Percentiles rank a stretch among this genome's conserved stretches.
Conservation (phyloP, 2,888 invertebrate genomes). For the Cinara cedri region DNA sequence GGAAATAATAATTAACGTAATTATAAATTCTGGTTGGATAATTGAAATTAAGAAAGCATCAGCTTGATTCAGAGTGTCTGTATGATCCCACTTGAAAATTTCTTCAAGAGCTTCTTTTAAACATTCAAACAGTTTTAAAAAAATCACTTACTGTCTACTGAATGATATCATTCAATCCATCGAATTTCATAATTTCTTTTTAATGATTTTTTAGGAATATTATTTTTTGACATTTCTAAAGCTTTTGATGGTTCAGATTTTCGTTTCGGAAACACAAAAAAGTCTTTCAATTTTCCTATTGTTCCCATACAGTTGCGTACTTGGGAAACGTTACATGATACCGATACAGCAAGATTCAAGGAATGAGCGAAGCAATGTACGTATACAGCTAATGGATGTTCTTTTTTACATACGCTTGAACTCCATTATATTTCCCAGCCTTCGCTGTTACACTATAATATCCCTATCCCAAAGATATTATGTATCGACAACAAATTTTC, state of each 20-base stretch:
- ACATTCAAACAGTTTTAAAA: slow-evolving; percentile 21
- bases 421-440: slow-evolving; percentile 55
- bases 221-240: slow-evolving; percentile 31
- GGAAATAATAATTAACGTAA: no score
- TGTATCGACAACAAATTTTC: slow-evolving; percentile 10
- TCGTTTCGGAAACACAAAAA: slow-evolving; percentile 30
- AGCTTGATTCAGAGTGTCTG: no score
- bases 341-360: slow-evolving; percentile 19
- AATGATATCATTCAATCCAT: slow-evolving; percentile 9
- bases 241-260: slow-evolving; percentile 12
- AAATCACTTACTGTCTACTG: slow-evolving; percentile 12
- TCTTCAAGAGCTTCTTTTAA: slow-evolving; percentile 16
- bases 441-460: slow-evolving; percentile 57
- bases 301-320: slow-evolving; percentile 31
- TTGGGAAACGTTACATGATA: slow-evolving; percentile 6
- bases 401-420: slow-evolving; percentile 64
- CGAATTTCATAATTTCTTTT: slow-evolving; percentile 23
- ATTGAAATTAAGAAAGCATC: no score
- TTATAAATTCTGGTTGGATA: no score
- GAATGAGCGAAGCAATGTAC: slow-evolving; percentile 17
- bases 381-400: slow-evolving; percentile 64
- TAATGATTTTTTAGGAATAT: slow-evolving; percentile 29
- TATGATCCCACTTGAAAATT: slow-evolving; percentile 1
- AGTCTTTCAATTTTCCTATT: not conserved
- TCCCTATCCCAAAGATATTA: slow-evolving; percentile 55